phyloP scores from a whole-genome alignment of 2,888 invertebrate genomes.

The Alsophila aescularia region DNA sequence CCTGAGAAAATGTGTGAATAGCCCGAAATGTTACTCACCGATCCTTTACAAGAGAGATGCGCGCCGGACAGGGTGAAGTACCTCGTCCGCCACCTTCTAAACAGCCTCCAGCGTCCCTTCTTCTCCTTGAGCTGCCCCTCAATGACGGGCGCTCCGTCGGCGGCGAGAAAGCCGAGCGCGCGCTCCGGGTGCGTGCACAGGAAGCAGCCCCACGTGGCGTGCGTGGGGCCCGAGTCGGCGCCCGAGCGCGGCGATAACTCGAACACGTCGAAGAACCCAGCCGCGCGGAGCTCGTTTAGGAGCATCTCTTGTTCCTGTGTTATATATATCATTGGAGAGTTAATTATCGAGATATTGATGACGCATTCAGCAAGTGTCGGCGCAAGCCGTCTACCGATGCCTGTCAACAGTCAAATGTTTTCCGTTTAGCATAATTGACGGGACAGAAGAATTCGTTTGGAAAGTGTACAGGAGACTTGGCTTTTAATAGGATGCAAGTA shows the following conservation, averaged over 20 bases:
- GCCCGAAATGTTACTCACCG: slow-evolving; percentile 81
- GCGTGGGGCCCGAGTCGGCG: slow-evolving; percentile 43
- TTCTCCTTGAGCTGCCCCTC: slow-evolving; percentile 80
- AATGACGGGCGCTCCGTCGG: slow-evolving; percentile 93
- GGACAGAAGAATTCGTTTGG: too few species aligned
- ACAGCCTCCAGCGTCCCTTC: slow-evolving; percentile 91
- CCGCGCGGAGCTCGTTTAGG: slow-evolving; percentile 92
- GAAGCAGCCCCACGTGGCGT: slow-evolving; percentile 93
- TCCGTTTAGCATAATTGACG: too few species aligned
- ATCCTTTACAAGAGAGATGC: slow-evolving; percentile 87
- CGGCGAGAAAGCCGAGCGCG: slow-evolving; percentile 91
- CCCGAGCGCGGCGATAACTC: slow-evolving; percentile 86
- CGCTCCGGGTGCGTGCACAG: slow-evolving; percentile 96
- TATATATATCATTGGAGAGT: not conserved
- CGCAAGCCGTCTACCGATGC: too few species aligned
- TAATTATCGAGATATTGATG: too few species aligned
- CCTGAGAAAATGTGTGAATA: too few species aligned
- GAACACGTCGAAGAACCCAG: slow-evolving; percentile 97
- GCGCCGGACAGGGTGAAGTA: slow-evolving; percentile 97
- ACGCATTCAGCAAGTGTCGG: too few species aligned
- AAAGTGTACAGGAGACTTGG: too few species aligned
- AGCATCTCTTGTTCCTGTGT: slow-evolving; percentile 92
- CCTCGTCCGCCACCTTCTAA: slow-evolving; percentile 95
- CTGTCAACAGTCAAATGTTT: too few species aligned
- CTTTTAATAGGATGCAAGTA: too few species aligned